Evolutionary conservation across 2,797 vertebrate genomes (phyloP).

Genomic region (Pachyuromys duprasi): DNA sequence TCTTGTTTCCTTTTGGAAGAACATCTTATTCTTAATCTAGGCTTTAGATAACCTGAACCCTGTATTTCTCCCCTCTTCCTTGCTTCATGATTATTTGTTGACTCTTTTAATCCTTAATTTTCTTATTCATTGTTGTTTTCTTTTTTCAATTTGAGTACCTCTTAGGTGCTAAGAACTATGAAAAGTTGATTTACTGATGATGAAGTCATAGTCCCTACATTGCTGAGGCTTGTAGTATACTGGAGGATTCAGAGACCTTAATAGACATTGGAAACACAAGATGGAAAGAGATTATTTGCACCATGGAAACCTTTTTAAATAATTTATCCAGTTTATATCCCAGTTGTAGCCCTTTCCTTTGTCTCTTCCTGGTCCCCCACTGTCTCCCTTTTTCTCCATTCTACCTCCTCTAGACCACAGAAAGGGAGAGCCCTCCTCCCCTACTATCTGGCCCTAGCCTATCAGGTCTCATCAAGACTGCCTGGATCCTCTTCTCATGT

Average conservation of each 20-base stretch:
- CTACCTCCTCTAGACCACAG: too few relatives aligned
- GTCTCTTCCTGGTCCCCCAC: too few relatives aligned
- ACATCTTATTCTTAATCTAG: neutral
- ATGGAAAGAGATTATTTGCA: conserved; percentile 15
- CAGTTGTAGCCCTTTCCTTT: too few relatives aligned
- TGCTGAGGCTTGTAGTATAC: neutral
- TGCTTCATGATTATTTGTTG: conserved; percentile 16
- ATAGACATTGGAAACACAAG: neutral
- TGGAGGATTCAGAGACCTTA: conserved; percentile 2
- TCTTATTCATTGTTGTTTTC: neutral
- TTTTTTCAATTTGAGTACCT: conserved; percentile 30
- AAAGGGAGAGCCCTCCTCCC: too few relatives aligned
- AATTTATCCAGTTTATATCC: too few relatives aligned
- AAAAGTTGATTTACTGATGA: conserved; percentile 10
- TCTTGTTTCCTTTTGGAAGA: conserved; percentile 4
- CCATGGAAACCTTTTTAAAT: too few relatives aligned
- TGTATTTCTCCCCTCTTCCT: neutral
- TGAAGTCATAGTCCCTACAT: neutral
- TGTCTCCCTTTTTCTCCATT: too few relatives aligned
- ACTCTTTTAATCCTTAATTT: neutral
- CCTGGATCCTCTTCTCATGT: too few relatives aligned
- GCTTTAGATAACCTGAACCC: neutral
- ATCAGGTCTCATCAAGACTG: too few relatives aligned
- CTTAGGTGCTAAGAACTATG: neutral
- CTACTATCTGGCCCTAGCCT: too few relatives aligned